These are phyloP conservation scores for Oligia strigilis DNA, from an alignment of 2,888 invertebrate species.

Conservation along the genomic window DNA sequence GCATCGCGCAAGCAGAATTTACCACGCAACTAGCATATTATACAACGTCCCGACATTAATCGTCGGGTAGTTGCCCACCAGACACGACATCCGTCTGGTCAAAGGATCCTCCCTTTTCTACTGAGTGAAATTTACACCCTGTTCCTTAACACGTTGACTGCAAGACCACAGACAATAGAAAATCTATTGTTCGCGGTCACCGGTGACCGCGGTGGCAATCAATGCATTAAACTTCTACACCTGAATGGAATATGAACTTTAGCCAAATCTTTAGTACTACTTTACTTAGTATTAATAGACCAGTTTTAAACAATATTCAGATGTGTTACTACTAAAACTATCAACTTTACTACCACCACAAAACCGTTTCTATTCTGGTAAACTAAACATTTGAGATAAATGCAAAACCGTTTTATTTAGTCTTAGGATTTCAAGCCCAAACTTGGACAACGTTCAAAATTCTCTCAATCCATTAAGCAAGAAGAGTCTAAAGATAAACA, in stretches of 20 bases:
- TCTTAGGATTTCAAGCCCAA: constrained; percentile 34
- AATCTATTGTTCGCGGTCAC: too few relatives aligned
- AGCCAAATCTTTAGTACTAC: not conserved
- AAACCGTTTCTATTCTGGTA: constrained; percentile 3
- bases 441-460: constrained; percentile 49
- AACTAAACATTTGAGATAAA: constrained; percentile 20
- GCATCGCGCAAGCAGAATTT: not conserved
- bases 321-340: not conserved
- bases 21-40: not conserved
- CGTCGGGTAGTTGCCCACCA: not conserved
- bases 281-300: not conserved
- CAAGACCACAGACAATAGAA: too few relatives aligned
- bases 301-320: not conserved
- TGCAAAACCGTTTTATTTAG: constrained; percentile 28
- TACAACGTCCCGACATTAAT: not conserved
- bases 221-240: not conserved
- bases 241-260: not conserved
- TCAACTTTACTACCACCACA: not conserved
- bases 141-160: too few relatives aligned
- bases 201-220: too few relatives aligned
- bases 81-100: too few relatives aligned
- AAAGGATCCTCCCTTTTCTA: not conserved
- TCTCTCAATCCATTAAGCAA: constrained; percentile 41
- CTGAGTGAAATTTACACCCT: not conserved
- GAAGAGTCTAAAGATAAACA: constrained; percentile 46